A percentile compares a stretch with the other conserved stretches of the same genome.
Conservation (phyloP, 2,888 invertebrate species). For the Caenorhabditis sp. region DNA sequence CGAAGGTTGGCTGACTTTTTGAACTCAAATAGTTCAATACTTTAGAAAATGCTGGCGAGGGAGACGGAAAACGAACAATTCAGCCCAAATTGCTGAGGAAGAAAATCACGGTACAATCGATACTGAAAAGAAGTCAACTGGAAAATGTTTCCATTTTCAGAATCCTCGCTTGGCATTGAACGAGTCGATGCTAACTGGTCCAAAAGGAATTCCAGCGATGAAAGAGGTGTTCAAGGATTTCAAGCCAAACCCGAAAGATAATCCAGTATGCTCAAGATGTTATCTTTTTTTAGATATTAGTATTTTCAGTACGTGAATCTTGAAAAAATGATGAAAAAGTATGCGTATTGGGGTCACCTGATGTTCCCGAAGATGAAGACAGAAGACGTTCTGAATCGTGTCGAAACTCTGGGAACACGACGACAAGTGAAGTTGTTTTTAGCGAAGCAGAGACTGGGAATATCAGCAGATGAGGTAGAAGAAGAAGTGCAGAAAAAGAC, state of each 20-base stretch:
- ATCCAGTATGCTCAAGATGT: slow-evolving; percentile 55
- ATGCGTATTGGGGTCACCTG: slow-evolving; percentile 64
- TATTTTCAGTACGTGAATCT: slow-evolving; percentile 60
- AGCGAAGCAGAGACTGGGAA: slow-evolving; percentile 20
- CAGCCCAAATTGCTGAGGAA: slow-evolving; percentile 31
- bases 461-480: slow-evolving; percentile 6
- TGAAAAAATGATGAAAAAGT: slow-evolving; percentile 59
- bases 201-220: slow-evolving; percentile 58
- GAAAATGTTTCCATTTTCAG: slow-evolving; percentile 19
- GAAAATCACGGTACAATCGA: slow-evolving; percentile 19
- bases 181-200: slow-evolving; percentile 54
- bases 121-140: slow-evolving; percentile 6
- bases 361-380: slow-evolving; percentile 65
- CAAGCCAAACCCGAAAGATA: slow-evolving; percentile 56
- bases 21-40: neutral
- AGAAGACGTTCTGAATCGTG: slow-evolving; percentile 61
- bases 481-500: neutral
- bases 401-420: slow-evolving; percentile 64
- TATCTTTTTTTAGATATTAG: neutral
- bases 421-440: slow-evolving; percentile 49
- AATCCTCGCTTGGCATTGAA: slow-evolving; percentile 58
- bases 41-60: slow-evolving; percentile 24
- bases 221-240: slow-evolving; percentile 52
- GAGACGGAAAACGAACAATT: neutral
- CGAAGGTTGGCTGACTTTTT: slow-evolving; percentile 20